A percentile compares a stretch with the other conserved stretches of the same genome.
Evolutionary conservation across 2,888 invertebrate genomes (phyloP).

Genomic region (Tinea pellionella): DNA sequence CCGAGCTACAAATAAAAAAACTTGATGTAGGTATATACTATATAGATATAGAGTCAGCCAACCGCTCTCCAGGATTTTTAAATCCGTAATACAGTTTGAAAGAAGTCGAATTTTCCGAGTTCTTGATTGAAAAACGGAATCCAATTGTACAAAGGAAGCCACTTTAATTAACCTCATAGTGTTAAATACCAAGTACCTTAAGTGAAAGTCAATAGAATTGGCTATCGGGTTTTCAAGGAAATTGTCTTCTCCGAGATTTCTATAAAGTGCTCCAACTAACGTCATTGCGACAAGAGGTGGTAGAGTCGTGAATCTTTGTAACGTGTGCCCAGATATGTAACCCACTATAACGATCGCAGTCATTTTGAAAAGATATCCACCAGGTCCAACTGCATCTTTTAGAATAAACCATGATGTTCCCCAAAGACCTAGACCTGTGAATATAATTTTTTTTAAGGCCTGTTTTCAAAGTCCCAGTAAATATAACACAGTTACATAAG

Average conservation of each 20-base stretch:
- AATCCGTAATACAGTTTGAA: too few species aligned
- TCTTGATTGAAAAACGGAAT: too few species aligned
- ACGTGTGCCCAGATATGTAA: conserved; percentile 47
- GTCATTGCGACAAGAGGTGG: conserved; percentile 58
- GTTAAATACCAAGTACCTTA: conserved; percentile 34
- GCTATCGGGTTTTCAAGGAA: conserved; percentile 42
- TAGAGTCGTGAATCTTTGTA: conserved; percentile 52
- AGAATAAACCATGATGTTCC: conserved; percentile 48
- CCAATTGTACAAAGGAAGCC: too few species aligned
- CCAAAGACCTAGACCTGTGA: conserved; percentile 46
- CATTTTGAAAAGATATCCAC: conserved; percentile 46
- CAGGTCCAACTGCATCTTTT: conserved; percentile 38
- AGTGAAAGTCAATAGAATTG: conserved; percentile 49
- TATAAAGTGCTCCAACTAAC: conserved; percentile 46
- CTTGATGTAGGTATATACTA: too few species aligned
- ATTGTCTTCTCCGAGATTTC: conserved; percentile 41
- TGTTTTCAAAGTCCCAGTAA: too few species aligned
- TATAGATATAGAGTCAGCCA: too few species aligned
- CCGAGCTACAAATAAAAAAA: too few species aligned
- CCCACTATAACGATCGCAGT: conserved; percentile 39
- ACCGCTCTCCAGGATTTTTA: too few species aligned
- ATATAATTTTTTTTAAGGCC: background rate
- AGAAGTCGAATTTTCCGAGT: too few species aligned
- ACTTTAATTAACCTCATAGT: too few species aligned
- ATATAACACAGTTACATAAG: too few species aligned